phyloP scores from a whole-genome alignment of 2,888 invertebrate genomes.

The Corythucha ciliata region DNA sequence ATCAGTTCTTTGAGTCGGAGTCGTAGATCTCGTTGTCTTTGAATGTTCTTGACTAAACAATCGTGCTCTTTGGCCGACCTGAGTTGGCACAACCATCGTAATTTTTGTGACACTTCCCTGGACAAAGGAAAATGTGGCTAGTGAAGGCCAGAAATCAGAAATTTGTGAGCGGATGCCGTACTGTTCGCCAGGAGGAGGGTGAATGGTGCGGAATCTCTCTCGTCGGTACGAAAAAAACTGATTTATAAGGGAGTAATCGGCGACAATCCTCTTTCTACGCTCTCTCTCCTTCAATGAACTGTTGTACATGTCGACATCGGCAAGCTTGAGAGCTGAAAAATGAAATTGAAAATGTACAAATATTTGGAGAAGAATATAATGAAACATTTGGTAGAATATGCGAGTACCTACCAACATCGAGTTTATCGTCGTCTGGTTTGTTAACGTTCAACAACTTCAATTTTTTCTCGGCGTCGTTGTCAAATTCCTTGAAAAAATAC shows the following conservation, averaged over 20 bases:
- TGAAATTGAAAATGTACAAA: background rate
- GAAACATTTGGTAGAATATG: background rate
- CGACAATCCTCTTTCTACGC: slow-evolving; percentile 76
- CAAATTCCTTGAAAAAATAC: slow-evolving; percentile 63
- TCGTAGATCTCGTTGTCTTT: slow-evolving; percentile 75
- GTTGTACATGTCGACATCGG: slow-evolving; percentile 87
- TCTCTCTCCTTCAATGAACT: slow-evolving; percentile 74
- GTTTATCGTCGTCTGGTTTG: slow-evolving; percentile 76
- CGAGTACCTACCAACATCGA: slow-evolving; percentile 60
- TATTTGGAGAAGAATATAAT: background rate
- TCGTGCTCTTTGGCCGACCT: slow-evolving; percentile 77
- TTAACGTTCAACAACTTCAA: slow-evolving; percentile 69
- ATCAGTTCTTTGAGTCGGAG: slow-evolving; percentile 71
- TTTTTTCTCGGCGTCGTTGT: slow-evolving; percentile 80
- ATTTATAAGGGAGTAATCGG: slow-evolving; percentile 82
- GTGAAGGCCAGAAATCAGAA: background rate
- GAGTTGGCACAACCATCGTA: slow-evolving; percentile 80
- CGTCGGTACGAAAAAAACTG: slow-evolving; percentile 54
- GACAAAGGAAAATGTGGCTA: slow-evolving; percentile 22
- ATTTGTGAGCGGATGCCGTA: slow-evolving; percentile 7
- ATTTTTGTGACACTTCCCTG: slow-evolving; percentile 71
- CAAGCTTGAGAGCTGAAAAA: slow-evolving; percentile 66
- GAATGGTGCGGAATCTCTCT: too few relatives aligned
- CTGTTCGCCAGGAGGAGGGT: slow-evolving; percentile 23
- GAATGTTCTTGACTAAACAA: slow-evolving; percentile 63